These are phyloP conservation scores for Fregetta grallaria DNA, from an alignment of 2,113 vertebrate species.

Conservation along the genomic window DNA sequence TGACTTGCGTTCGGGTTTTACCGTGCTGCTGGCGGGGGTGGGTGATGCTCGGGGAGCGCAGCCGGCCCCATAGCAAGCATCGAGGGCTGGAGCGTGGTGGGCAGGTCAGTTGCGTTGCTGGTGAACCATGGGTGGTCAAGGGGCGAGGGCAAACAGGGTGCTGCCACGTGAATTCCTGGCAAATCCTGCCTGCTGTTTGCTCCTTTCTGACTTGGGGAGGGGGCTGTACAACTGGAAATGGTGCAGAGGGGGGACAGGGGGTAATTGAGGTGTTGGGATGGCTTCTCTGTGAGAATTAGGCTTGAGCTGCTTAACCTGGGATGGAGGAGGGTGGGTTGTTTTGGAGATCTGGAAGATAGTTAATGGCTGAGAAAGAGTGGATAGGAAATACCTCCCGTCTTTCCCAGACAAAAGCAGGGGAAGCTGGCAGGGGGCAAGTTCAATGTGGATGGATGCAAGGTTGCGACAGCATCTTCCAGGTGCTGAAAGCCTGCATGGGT, in stretches of 20 bases:
- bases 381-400: neutral
- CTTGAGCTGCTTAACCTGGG: neutral
- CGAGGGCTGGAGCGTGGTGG: neutral
- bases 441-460: neutral
- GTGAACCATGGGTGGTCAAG: neutral
- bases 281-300: neutral
- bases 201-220: neutral
- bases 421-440: neutral
- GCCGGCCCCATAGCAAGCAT: neutral
- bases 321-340: neutral
- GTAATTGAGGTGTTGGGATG: neutral
- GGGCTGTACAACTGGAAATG: neutral
- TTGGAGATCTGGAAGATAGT: neutral
- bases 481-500: neutral
- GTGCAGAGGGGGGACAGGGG: accelerated
- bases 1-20: neutral
- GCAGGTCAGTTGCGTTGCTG: accelerated
- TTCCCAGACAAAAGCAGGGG: neutral
- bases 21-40: accelerated
- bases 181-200: neutral
- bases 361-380: neutral
- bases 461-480: neutral
- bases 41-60: neutral
- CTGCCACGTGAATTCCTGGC: accelerated
- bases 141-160: neutral